phyloP scores from a whole-genome alignment of 30 jellyfish, hydroid and myxozoan genomes.

The Cassiopea andromeda region DNA sequence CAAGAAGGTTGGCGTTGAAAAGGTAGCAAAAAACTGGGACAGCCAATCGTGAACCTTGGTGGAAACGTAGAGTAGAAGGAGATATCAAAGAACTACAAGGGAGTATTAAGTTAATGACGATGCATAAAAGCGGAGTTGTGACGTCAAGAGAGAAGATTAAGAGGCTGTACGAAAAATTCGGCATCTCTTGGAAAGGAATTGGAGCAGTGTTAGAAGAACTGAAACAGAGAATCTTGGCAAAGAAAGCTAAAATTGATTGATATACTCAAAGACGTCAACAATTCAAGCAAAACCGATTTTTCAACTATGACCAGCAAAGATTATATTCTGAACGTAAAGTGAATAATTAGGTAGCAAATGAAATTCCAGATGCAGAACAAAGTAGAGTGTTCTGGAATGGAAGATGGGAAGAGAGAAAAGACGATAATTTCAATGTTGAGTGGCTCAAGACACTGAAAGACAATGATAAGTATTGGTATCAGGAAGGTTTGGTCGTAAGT shows the following conservation, averaged over 20 bases:
- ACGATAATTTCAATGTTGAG: too few species aligned
- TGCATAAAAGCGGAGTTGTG: conserved; percentile 30
- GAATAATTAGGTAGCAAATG: too few species aligned
- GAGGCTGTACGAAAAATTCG: conserved; percentile 24
- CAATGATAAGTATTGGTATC: background rate
- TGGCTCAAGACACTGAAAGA: too few species aligned
- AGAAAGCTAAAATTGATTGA: background rate
- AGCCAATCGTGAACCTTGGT: conserved; percentile 24
- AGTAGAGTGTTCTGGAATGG: too few species aligned
- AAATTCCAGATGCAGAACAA: too few species aligned
- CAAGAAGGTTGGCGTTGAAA: conserved; percentile 38
- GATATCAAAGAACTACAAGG: conserved; percentile 1
- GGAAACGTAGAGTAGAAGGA: conserved; percentile 15
- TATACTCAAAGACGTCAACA: too few species aligned
- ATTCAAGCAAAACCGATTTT: too few species aligned
- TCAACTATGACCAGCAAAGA: too few species aligned
- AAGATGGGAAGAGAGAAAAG: too few species aligned
- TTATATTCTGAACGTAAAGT: too few species aligned
- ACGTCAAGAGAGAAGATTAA: conserved; percentile 26
- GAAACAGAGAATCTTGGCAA: conserved; percentile 2
- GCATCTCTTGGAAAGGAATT: conserved; percentile 39
- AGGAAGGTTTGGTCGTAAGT: background rate
- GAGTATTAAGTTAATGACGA: conserved; percentile 37
- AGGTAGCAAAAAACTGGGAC: background rate
- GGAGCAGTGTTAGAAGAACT: conserved; percentile 36